Percentiles rank a stretch among this genome's conserved stretches.
These are phyloP conservation scores for Myotis yumanensis DNA, from an alignment of 2,113 vertebrate species.

Conservation along the genomic window DNA sequence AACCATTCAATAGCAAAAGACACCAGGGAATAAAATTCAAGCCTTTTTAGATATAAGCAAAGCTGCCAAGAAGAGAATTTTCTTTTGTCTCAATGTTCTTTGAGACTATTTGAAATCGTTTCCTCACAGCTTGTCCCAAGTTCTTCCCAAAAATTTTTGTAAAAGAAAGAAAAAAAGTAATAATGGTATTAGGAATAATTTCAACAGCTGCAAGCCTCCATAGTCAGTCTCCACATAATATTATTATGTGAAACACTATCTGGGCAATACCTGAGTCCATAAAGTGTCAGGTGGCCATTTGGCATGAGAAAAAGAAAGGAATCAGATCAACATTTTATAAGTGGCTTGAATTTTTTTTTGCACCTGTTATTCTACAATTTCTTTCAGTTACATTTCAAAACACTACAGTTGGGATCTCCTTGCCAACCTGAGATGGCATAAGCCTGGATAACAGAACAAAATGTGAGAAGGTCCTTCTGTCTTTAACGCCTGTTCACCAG, in stretches of 20 bases:
- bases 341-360: constrained; percentile 84
- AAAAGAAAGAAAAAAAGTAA: constrained; percentile 64
- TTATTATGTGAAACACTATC: constrained; percentile 88
- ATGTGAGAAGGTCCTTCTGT: constrained; percentile 92
- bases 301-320: constrained; percentile 82
- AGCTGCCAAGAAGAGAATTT: constrained; percentile 76
- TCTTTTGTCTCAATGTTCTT: constrained; percentile 74
- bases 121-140: constrained; percentile 73
- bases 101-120: constrained; percentile 80
- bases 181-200: constrained; percentile 85
- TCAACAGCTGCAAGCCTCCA: constrained; percentile 89
- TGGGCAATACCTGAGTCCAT: constrained; percentile 91
- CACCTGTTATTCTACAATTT: constrained; percentile 93
- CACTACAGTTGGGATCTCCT: constrained; percentile 90
- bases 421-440: constrained; percentile 94
- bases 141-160: constrained; percentile 75
- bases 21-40: constrained; percentile 60
- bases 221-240: constrained; percentile 85
- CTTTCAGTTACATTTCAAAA: constrained; percentile 91
- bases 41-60: constrained; percentile 79
- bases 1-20: constrained; percentile 56
- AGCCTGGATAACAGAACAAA: constrained; percentile 93
- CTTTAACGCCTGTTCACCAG: constrained; percentile 89
- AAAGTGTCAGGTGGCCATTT: constrained; percentile 89
- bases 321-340: constrained; percentile 86